These are phyloP conservation scores for Phodopus roborovskii DNA, from an alignment of 2,113 vertebrate species.

Conservation along the genomic window DNA sequence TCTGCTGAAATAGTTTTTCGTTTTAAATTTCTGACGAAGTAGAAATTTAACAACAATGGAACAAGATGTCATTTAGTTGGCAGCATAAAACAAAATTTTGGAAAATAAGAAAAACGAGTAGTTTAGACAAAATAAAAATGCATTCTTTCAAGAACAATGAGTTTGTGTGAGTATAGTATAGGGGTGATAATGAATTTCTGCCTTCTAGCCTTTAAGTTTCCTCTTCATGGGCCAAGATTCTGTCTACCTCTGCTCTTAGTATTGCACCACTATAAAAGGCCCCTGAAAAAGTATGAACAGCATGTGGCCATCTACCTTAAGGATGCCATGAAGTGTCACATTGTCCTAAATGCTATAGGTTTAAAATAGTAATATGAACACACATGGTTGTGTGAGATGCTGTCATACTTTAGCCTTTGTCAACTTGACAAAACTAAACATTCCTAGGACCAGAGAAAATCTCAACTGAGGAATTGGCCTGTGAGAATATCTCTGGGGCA, in stretches of 20 bases:
- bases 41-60: constrained; percentile 14
- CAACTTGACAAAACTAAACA: not conserved
- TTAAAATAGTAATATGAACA: not conserved
- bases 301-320: not conserved
- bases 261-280: not conserved
- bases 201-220: not conserved
- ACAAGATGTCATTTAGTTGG: constrained; percentile 2
- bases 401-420: not conserved
- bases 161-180: not conserved
- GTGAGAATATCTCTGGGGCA: not conserved
- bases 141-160: not conserved
- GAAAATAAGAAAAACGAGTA: not conserved
- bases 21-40: constrained; percentile 79
- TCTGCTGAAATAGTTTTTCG: constrained; percentile 77
- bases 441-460: not conserved
- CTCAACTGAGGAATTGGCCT: not conserved
- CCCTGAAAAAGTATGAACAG: not conserved
- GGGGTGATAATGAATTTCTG: not conserved
- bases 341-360: not conserved
- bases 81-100: not conserved
- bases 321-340: not conserved
- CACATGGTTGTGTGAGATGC: not conserved
- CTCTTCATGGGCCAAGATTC: not conserved
- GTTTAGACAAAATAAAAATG: not conserved
- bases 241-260: not conserved